These are phyloP conservation scores for Caenorhabditis sp. DNA, from an alignment of 2,888 invertebrate species.

Conservation along the genomic window DNA sequence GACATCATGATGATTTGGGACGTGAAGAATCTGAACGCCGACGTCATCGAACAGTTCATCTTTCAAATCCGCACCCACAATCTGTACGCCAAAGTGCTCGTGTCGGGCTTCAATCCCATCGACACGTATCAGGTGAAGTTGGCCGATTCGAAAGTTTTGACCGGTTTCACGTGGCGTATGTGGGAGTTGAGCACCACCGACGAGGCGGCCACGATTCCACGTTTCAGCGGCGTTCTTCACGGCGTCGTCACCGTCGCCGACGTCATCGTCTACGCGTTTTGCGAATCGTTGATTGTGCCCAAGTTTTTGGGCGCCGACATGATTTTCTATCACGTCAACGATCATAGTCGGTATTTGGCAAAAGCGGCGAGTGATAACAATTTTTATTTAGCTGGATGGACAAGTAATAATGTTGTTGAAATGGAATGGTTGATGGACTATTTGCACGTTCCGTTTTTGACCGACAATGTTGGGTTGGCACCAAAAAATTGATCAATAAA, in stretches of 20 bases:
- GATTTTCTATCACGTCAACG: constrained; percentile 40
- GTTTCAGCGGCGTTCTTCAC: constrained; percentile 19
- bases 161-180: constrained; percentile 34
- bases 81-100: constrained; percentile 29
- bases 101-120: constrained; percentile 36
- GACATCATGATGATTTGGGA: constrained; percentile 41
- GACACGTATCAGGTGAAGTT: constrained; percentile 25
- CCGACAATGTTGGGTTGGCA: constrained; percentile 24
- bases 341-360: constrained; percentile 25
- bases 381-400: constrained; percentile 35
- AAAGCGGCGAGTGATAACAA: constrained; percentile 29
- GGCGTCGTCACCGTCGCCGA: constrained; percentile 23
- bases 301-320: constrained; percentile 36
- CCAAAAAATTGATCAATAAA: too few relatives aligned
- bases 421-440: constrained; percentile 24
- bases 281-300: constrained; percentile 19
- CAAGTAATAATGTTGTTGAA: constrained; percentile 22
- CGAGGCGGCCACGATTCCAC: constrained; percentile 16
- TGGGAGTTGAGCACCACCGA: constrained; percentile 39
- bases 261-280: constrained; percentile 13
- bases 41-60: constrained; percentile 21
- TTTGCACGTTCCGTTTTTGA: constrained; percentile 34
- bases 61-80: constrained; percentile 23
- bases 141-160: constrained; percentile 33
- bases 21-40: constrained; percentile 32